phyloP scores from a whole-genome alignment of 2,797 vertebrate species.

The Notoglanidium macrostoma region DNA sequence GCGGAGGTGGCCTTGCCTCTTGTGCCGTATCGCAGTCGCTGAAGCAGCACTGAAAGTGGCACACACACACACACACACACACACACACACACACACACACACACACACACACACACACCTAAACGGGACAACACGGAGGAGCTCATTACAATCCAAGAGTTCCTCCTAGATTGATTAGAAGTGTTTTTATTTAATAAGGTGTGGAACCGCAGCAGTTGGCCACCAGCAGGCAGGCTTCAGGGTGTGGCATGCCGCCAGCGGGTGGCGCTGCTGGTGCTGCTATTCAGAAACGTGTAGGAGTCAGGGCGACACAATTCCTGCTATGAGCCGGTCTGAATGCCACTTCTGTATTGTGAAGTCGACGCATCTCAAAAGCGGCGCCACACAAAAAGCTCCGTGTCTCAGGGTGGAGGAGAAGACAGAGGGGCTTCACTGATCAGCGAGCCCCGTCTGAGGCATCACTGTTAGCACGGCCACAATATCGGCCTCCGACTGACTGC shows the following conservation, averaged over 20 bases:
- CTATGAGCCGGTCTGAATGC: slow-evolving; percentile 52
- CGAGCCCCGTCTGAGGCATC: slow-evolving; percentile 26
- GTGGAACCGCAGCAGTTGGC: not conserved
- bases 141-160: not conserved
- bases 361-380: slow-evolving; percentile 31
- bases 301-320: slow-evolving; percentile 49
- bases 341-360: slow-evolving; percentile 54
- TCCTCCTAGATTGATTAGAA: not conserved
- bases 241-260: not conserved
- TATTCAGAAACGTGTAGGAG: slow-evolving; percentile 57
- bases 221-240: slow-evolving; percentile 17
- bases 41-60: slow-evolving; percentile 5
- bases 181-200: not conserved
- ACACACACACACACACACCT: not conserved
- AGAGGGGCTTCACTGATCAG: slow-evolving; percentile 40
- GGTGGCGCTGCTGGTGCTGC: slow-evolving; percentile 29
- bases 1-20: slow-evolving; percentile 40
- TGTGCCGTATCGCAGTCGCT: slow-evolving; percentile 23
- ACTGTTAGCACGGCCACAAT: slow-evolving; percentile 35
- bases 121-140: not conserved
- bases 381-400: slow-evolving; percentile 48
- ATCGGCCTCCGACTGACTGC: slow-evolving; percentile 39
- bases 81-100: not conserved
- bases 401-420: slow-evolving; percentile 31
- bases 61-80: not conserved